Conservation (phyloP, 1,140 invertebrate genomes). For the Macrocentrus cingulum region DNA sequence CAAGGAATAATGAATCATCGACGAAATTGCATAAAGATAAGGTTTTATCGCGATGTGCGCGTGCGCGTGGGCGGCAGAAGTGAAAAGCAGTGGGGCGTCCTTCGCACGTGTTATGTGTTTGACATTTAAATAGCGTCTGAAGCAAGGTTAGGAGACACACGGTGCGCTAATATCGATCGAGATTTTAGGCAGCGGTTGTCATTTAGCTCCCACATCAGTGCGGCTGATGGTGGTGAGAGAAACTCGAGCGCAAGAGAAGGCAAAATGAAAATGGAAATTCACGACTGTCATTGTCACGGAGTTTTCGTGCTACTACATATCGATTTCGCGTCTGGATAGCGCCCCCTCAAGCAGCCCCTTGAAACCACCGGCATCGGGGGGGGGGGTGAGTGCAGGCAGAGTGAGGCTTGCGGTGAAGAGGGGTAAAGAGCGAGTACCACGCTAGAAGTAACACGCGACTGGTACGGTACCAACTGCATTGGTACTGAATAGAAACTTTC, state of each 20-base stretch:
- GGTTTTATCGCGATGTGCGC: too few species aligned
- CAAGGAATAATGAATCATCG: too few species aligned
- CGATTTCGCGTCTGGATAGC: conserved; percentile 24
- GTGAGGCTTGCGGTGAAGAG: conserved; percentile 2
- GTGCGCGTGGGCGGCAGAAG: background rate
- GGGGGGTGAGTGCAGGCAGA: conserved; percentile 4
- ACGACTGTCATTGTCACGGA: conserved; percentile 25
- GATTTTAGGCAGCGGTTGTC: conserved; percentile 39
- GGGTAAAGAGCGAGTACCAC: conserved; percentile 36
- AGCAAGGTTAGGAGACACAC: background rate
- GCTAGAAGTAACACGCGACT: conserved; percentile 49
- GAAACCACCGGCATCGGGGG: conserved; percentile 8
- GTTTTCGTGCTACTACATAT: conserved; percentile 28
- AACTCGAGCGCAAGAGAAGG: conserved; percentile 18
- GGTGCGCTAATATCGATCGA: conserved; percentile 42
- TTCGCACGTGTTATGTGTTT: conserved; percentile 47
- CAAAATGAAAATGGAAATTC: conserved; percentile 24
- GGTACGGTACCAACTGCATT: conserved; percentile 56
- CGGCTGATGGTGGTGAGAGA: too few species aligned
- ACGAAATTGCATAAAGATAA: too few species aligned
- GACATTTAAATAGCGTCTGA: conserved; percentile 57
- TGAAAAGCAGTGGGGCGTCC: conserved; percentile 18
- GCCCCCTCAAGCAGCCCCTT: conserved; percentile 16
- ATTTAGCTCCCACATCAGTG: background rate
- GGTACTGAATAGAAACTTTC: conserved; percentile 44